Conservation (phyloP, 1,140 invertebrate species). For the Papilio aristodemus region DNA sequence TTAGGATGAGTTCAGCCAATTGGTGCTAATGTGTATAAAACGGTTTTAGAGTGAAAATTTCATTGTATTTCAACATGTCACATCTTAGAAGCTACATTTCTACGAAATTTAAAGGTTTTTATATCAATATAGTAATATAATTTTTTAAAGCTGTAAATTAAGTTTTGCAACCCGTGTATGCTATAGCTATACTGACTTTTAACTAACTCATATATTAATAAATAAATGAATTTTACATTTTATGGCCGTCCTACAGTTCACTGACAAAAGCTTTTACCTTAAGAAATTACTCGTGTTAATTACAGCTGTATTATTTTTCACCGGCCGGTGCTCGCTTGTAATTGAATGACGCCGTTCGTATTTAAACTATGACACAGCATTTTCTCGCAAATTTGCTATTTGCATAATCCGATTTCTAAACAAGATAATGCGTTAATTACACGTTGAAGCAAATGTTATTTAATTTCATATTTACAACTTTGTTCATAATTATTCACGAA, state of each 20-base stretch:
- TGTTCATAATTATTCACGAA: background rate
- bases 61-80: too few relatives aligned
- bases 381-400: slow-evolving; percentile 2
- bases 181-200: too few relatives aligned
- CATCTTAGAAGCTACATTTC: too few relatives aligned
- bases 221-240: background rate
- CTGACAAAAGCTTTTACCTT: background rate
- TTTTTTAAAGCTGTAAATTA: too few relatives aligned
- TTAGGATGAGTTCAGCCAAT: too few relatives aligned
- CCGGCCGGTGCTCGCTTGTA: background rate
- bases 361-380: background rate
- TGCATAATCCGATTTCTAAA: background rate
- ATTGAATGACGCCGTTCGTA: background rate
- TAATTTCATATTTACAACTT: slow-evolving; percentile 3
- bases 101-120: too few relatives aligned
- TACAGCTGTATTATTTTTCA: slow-evolving; percentile 4
- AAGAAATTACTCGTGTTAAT: slow-evolving; percentile 1
- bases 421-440: slow-evolving; percentile 14
- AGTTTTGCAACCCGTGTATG: too few relatives aligned
- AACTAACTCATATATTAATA: background rate
- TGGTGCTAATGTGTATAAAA: too few relatives aligned
- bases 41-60: too few relatives aligned
- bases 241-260: background rate
- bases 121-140: too few relatives aligned
- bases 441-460: slow-evolving; percentile 11